These are phyloP conservation scores for Amphipoea lucens DNA, from an alignment of 2,888 invertebrate species.

Conservation along the genomic window DNA sequence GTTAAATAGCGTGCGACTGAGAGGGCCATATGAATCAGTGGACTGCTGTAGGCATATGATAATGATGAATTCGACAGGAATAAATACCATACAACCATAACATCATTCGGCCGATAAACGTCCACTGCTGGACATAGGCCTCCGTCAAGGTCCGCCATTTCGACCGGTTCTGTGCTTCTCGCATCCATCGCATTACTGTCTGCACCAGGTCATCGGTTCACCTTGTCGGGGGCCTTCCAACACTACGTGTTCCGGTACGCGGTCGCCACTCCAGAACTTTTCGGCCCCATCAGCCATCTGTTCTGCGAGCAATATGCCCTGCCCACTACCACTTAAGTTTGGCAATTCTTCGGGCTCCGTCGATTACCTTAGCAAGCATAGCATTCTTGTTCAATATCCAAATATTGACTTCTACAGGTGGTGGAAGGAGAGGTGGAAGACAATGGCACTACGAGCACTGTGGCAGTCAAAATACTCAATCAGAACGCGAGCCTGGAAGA, in stretches of 20 bases:
- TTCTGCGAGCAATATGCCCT: neutral
- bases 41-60: neutral
- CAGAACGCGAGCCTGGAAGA: slow-evolving; percentile 94
- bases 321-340: neutral
- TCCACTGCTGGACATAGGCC: neutral
- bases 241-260: neutral
- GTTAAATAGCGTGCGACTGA: neutral
- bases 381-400: neutral
- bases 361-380: neutral
- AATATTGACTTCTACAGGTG: slow-evolving; percentile 87
- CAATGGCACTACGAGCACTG: slow-evolving; percentile 82
- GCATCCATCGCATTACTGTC: too few relatives aligned
- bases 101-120: neutral
- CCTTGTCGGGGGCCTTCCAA: neutral
- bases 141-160: too few relatives aligned
- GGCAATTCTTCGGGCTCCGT: neutral
- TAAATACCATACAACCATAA: neutral
- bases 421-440: slow-evolving; percentile 94
- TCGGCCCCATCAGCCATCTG: neutral
- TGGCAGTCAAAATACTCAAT: slow-evolving; percentile 95
- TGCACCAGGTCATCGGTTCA: neutral
- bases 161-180: too few relatives aligned
- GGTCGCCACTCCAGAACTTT: neutral
- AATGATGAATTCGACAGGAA: neutral
- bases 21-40: neutral